Evolutionary conservation across 92 coral and sea anemone genomes (phyloP).

Genomic region (Epizoanthus scotinus): DNA sequence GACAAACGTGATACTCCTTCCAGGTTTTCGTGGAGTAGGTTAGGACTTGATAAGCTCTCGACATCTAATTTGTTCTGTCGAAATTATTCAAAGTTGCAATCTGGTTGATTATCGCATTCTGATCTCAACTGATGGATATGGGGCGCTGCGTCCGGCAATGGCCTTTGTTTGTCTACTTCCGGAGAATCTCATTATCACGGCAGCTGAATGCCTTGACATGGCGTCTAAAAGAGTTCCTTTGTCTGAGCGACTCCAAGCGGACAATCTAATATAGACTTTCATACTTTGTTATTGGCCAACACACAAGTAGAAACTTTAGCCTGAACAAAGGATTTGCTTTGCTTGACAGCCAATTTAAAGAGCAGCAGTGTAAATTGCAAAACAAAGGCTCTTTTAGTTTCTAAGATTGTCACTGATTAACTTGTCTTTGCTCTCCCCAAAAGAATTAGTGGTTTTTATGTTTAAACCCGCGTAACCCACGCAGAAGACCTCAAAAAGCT

Average conservation of each 20-base stretch:
- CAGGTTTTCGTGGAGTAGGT: background rate
- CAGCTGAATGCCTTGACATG: slow-evolving; percentile 13
- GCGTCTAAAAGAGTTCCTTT: slow-evolving; percentile 20
- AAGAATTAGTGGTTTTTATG: background rate
- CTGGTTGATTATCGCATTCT: slow-evolving; percentile 25
- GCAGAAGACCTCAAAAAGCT: background rate
- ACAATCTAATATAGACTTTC: background rate
- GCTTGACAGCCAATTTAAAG: slow-evolving; percentile 25
- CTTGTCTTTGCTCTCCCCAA: slow-evolving; percentile 13
- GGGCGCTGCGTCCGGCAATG: slow-evolving; percentile 9
- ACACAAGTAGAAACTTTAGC: slow-evolving; percentile 6
- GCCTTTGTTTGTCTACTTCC: slow-evolving; percentile 29
- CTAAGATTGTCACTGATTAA: slow-evolving; percentile 23
- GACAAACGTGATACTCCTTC: background rate
- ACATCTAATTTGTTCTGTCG: background rate
- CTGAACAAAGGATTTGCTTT: slow-evolving; percentile 24
- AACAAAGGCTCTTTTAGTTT: slow-evolving; percentile 17
- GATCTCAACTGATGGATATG: background rate
- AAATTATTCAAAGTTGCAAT: slow-evolving; percentile 1
- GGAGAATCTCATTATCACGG: slow-evolving; percentile 31
- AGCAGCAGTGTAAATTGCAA: background rate
- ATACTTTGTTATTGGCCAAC: slow-evolving; percentile 20
- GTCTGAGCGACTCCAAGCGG: slow-evolving; percentile 11
- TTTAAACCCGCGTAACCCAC: background rate
- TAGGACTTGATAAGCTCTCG: background rate